Evolutionary conservation across 1,140 invertebrate species (phyloP).

Genomic region (Drosophila orosa): DNA sequence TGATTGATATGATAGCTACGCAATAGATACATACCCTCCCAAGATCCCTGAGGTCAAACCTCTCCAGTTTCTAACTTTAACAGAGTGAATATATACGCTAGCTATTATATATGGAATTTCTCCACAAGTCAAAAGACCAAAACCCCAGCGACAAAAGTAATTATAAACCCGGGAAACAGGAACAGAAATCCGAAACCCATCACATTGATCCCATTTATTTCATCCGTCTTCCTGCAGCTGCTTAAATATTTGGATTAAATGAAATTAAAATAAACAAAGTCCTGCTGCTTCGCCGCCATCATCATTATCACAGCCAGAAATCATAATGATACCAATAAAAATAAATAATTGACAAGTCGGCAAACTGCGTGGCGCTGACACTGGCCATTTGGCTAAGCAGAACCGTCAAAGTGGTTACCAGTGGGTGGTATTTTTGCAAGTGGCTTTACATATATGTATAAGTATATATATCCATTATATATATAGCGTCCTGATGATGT

Average conservation of each 20-base stretch:
- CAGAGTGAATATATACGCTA: not conserved
- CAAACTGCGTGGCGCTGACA: slow-evolving; percentile 40
- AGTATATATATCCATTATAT: not conserved
- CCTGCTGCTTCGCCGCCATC: slow-evolving; percentile 12
- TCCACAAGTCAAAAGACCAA: too few species aligned
- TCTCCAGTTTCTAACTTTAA: not conserved
- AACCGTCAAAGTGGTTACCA: slow-evolving; percentile 48
- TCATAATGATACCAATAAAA: slow-evolving; percentile 73
- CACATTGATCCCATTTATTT: slow-evolving; percentile 10
- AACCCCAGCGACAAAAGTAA: not conserved
- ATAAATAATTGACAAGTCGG: slow-evolving; percentile 68
- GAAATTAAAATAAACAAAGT: slow-evolving; percentile 47
- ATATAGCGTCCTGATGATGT: slow-evolving; percentile 21
- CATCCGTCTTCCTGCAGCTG: slow-evolving; percentile 33
- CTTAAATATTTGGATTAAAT: slow-evolving; percentile 67
- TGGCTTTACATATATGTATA: slow-evolving; percentile 5
- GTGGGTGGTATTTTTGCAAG: slow-evolving; percentile 31
- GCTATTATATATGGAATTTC: not conserved
- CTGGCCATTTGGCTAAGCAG: slow-evolving; percentile 67
- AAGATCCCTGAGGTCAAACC: not conserved
- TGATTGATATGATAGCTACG: slow-evolving; percentile 22
- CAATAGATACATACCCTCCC: not conserved
- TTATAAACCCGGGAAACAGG: not conserved
- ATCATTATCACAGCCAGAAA: slow-evolving; percentile 57
- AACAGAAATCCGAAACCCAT: not conserved